phyloP scores from a whole-genome alignment of 2,797 vertebrate genomes.

The Helostoma temminkii region DNA sequence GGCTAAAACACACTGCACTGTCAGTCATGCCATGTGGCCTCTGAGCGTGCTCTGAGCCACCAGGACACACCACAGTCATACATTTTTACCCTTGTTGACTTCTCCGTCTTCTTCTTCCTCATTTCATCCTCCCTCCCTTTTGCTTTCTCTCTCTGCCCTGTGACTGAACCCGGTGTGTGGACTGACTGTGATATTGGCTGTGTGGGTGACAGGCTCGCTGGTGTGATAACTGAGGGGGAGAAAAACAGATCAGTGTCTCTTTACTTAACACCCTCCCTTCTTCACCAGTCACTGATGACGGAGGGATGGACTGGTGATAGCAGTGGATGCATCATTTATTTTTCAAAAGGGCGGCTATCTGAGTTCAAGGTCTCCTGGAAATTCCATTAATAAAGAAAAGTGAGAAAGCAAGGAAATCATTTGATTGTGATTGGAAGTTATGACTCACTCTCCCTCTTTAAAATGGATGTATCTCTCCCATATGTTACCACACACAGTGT shows the following conservation, averaged over 20 bases:
- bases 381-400: constrained; percentile 50
- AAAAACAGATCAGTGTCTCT: constrained; percentile 77
- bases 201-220: constrained; percentile 76
- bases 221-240: constrained; percentile 77
- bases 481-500: not conserved
- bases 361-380: constrained; percentile 63
- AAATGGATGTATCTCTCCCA: not conserved
- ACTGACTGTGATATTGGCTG: constrained; percentile 78
- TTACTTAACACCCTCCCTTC: constrained; percentile 74
- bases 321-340: constrained; percentile 67
- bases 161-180: constrained; percentile 75
- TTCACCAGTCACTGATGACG: constrained; percentile 59
- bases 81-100: constrained; percentile 47
- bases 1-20: not conserved
- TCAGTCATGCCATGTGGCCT: constrained; percentile 20
- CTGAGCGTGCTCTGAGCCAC: constrained; percentile 43
- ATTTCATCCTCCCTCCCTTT: constrained; percentile 46
- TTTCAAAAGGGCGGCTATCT: constrained; percentile 58
- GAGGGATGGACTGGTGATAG: constrained; percentile 52
- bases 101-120: constrained; percentile 29
- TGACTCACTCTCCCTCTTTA: not conserved
- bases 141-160: constrained; percentile 59
- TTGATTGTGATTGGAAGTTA: not conserved
- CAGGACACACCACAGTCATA: constrained; percentile 37
- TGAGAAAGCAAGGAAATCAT: constrained; percentile 27